These are phyloP conservation scores for Odobenus rosmarus DNA, from an alignment of 2,113 vertebrate species.

Conservation along the genomic window DNA sequence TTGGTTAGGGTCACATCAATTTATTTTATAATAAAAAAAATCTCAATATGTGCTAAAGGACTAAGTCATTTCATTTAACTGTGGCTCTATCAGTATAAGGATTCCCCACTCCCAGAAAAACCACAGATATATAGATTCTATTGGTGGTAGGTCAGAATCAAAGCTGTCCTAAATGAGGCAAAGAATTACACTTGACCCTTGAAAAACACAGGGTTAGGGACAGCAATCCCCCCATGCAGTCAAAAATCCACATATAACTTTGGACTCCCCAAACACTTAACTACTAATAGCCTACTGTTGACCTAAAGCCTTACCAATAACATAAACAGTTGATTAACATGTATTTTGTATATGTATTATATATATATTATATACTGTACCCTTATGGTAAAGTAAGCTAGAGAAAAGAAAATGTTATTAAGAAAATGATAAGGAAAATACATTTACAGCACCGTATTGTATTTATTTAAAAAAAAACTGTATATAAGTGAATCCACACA, in stretches of 20 bases:
- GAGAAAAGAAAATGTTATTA: neutral
- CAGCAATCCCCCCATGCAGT: neutral
- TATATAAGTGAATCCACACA: neutral
- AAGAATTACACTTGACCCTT: neutral
- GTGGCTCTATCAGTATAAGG: neutral
- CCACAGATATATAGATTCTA: neutral
- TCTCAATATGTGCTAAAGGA: neutral
- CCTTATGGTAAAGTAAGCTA: neutral
- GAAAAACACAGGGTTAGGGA: neutral
- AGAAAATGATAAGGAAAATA: neutral
- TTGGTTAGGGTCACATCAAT: neutral
- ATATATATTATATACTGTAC: neutral
- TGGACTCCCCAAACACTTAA: neutral
- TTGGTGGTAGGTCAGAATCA: neutral
- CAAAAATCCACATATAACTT: neutral
- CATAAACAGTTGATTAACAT: neutral
- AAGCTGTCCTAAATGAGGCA: neutral
- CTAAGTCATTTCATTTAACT: neutral
- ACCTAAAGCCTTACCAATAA: neutral
- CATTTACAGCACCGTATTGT: neutral
- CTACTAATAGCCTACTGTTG: neutral
- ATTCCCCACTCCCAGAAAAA: neutral
- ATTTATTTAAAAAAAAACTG: neutral
- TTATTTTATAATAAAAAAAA: slow-evolving; percentile 20
- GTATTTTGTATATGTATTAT: neutral